phyloP scores from a whole-genome alignment of 2,797 vertebrate genomes.

The Tokudaia muenninki region DNA sequence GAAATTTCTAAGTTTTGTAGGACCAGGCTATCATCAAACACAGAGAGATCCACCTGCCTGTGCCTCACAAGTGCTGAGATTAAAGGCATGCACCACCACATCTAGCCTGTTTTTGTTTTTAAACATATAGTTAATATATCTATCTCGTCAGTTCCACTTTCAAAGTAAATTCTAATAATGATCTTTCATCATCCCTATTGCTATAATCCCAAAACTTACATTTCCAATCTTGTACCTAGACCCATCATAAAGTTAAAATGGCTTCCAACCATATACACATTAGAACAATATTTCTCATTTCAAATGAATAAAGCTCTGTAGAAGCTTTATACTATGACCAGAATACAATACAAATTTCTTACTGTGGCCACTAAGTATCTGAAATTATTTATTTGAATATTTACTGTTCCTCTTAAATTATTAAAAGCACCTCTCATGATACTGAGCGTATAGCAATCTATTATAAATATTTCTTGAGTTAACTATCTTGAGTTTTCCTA shows the following conservation, averaged over 20 bases:
- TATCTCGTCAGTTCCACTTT: neutral
- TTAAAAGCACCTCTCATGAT: neutral
- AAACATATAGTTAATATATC: neutral
- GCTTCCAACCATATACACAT: neutral
- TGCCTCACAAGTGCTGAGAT: neutral
- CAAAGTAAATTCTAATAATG: neutral
- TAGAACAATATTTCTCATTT: neutral
- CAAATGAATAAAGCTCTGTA: constrained; percentile 7
- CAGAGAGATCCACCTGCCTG: neutral
- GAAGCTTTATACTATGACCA: neutral
- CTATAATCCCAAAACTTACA: neutral
- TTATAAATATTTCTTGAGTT: constrained; percentile 9
- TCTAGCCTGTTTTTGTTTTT: neutral
- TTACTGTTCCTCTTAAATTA: constrained; percentile 18
- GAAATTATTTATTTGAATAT: constrained; percentile 24
- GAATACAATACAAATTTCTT: constrained; percentile 17
- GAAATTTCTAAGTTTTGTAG: neutral
- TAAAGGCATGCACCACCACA: neutral
- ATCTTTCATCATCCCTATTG: constrained; percentile 14
- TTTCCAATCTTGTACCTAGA: neutral
- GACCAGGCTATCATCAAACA: neutral
- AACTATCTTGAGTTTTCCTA: neutral
- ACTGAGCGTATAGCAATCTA: neutral
- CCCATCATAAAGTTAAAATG: constrained; percentile 12
- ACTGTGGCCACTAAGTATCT: neutral